A percentile compares a stretch with the other conserved stretches of the same genome.
phyloP scores from a whole-genome alignment of 53 echinoderm and acorn worm species.

The Apostichopus leukothele region DNA sequence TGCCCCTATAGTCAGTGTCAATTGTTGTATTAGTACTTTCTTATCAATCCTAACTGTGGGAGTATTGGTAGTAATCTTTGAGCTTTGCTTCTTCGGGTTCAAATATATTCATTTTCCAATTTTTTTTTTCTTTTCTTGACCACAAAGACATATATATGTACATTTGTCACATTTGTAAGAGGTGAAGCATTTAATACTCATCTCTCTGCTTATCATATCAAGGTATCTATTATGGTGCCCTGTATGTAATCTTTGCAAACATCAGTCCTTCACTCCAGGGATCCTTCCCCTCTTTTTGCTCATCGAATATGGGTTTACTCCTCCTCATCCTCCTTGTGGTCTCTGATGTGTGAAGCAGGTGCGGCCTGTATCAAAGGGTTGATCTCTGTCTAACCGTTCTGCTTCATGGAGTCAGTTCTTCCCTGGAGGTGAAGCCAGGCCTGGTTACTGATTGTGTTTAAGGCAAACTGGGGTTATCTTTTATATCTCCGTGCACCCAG shows the following conservation, averaged over 20 bases:
- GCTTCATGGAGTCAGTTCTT: neutral
- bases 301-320: neutral
- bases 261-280: neutral
- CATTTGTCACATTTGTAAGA: too few relatives aligned
- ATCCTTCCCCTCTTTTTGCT: neutral
- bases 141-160: too few relatives aligned
- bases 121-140: too few relatives aligned
- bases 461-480: neutral
- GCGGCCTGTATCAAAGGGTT: constrained; percentile 32
- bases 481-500: constrained; percentile 7
- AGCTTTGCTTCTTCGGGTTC: too few relatives aligned
- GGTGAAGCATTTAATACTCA: too few relatives aligned
- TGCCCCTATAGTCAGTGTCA: too few relatives aligned
- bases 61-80: too few relatives aligned
- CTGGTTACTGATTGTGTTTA: constrained; percentile 5
- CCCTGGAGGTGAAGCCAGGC: constrained; percentile 4
- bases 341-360: constrained; percentile 39
- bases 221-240: too few relatives aligned
- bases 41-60: too few relatives aligned
- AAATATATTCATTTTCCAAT: too few relatives aligned
- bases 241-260: neutral
- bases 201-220: too few relatives aligned
- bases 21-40: too few relatives aligned
- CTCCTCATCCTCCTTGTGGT: neutral
- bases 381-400: neutral